Evolutionary conservation across 2,797 vertebrate genomes (phyloP), one percentile per base, ranked within the genome.

Genomic region (Bryconaethiops microstoma): DNA sequence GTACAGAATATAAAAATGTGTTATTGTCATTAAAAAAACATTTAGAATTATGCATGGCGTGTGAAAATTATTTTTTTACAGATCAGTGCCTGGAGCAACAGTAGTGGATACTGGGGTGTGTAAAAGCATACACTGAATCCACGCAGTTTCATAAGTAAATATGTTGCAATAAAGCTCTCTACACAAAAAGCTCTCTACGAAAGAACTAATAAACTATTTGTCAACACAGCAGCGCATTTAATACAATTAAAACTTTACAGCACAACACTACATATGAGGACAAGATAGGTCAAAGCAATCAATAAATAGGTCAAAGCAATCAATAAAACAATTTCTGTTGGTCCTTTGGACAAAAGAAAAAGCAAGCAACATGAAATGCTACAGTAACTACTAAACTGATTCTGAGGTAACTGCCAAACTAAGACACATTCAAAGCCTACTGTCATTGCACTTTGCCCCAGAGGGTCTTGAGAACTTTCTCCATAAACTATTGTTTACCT

Each of bases 281-380:
- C 10, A 57, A 55, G 42, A 76, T 50, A 71, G 60, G n/a, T n/a
- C n/a, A n/a, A n/a, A n/a, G n/a, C n/a, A n/a, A n/a, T n/a, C 8
- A 85, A 87, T 87, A 87, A 87, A 87, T 87, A 87, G 57, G 75
- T 77, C 35, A 79, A 17, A 69, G 55, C n/a, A 68, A 73, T 48
- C 40, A 23, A 13, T 59, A 69, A 39, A 62, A 71, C 25, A 29
- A 40, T 60, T 77, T 52, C 62, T 50, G 23, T 86, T 78, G 68
- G 82, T 83, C 78, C 60, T 29, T 64, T 64, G 10, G 70, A 54
- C n/a, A 55, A 29, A 54, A 29, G 62, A 21, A 79, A 45, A 57
- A 14, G 68, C 10, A 55, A 54, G 35, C 16, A 74, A 42, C 42
- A 68, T 50, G 19, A 79, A 77, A 73, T 48, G 23, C 25, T 23